Conservation (phyloP, 2,888 invertebrate genomes). For the Rhorus exstirpatorius region DNA sequence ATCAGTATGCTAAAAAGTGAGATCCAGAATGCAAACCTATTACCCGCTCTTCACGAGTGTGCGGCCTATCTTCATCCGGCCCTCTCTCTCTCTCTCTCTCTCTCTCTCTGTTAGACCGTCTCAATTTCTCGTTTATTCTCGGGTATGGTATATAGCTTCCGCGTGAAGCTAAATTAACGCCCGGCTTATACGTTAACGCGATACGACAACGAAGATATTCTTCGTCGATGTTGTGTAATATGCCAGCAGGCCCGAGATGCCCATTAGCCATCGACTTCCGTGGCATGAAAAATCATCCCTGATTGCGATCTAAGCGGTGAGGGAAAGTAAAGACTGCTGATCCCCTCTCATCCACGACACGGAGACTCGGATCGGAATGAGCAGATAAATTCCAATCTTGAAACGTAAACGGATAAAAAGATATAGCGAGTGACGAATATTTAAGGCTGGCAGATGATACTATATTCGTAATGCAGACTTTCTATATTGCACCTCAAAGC, state of each 20-base stretch:
- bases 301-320: slow-evolving; percentile 62
- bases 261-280: slow-evolving; percentile 80
- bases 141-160: slow-evolving; percentile 33
- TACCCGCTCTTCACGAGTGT: slow-evolving; percentile 17
- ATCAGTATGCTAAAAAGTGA: slow-evolving; percentile 86
- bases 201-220: slow-evolving; percentile 77
- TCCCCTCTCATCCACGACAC: neutral
- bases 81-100: slow-evolving; percentile 9
- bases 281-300: slow-evolving; percentile 59
- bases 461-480: neutral
- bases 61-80: slow-evolving; percentile 24
- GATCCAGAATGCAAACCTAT: slow-evolving; percentile 52
- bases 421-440: slow-evolving; percentile 13
- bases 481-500: no score
- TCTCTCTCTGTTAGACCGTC: slow-evolving; percentile 27
- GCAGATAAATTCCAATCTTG: slow-evolving; percentile 58
- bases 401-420: slow-evolving; percentile 25
- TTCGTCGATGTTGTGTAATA: slow-evolving; percentile 81
- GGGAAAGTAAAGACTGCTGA: slow-evolving; percentile 6
- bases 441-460: neutral
- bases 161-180: slow-evolving; percentile 82
- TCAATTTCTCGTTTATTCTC: slow-evolving; percentile 61
- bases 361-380: slow-evolving; percentile 23
- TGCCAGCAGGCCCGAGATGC: slow-evolving; percentile 72
- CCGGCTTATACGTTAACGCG: slow-evolving; percentile 79